Evolutionary conservation across 2,888 invertebrate species (phyloP).

Genomic region (Metallyticus violacea): DNA sequence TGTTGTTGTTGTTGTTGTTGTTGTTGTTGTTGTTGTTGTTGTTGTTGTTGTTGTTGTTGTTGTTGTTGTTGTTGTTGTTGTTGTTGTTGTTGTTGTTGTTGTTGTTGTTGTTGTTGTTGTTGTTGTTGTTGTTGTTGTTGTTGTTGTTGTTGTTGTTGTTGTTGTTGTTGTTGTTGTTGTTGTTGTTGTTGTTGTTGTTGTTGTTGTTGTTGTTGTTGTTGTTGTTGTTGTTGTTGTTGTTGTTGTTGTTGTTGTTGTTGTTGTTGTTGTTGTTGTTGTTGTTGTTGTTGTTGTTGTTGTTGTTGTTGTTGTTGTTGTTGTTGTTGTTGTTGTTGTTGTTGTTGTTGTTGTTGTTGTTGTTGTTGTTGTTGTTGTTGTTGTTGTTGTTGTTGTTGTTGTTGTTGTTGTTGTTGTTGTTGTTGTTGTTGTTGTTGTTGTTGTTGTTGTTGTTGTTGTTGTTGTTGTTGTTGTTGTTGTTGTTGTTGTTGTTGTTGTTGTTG

Average conservation of each 20-base stretch:
- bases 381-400: not conserved
- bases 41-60: constrained; percentile 5
- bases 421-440: not conserved
- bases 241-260: not conserved
- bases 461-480: not conserved
- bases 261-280: not conserved
- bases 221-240: not conserved
- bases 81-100: not conserved
- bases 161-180: not conserved
- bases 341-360: not conserved
- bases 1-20: not conserved
- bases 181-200: not conserved
- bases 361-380: not conserved
- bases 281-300: not conserved
- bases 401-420: not conserved
- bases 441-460: not conserved
- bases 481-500: not conserved
- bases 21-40: not conserved
- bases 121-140: not conserved
- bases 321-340: not conserved
- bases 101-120: not conserved
- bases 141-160: not conserved
- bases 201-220: not conserved
- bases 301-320: not conserved
- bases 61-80: not conserved